Percentiles rank a stretch among this genome's conserved stretches.
These are phyloP conservation scores for Parthenolecanium corni DNA, from an alignment of 2,888 invertebrate species.

Conservation along the genomic window DNA sequence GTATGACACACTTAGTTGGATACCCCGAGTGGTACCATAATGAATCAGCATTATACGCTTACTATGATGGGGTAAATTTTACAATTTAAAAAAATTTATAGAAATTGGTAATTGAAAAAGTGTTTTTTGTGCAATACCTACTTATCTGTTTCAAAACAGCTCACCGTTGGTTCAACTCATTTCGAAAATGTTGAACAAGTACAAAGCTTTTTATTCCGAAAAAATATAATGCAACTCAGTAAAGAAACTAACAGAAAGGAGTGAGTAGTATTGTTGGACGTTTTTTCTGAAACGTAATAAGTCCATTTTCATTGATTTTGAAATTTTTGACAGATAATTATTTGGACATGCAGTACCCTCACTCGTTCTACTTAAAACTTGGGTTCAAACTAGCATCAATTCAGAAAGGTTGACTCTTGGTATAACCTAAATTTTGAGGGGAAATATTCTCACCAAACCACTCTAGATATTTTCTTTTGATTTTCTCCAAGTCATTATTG, in stretches of 20 bases:
- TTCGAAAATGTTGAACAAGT: constrained; percentile 29
- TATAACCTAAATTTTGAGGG: no score
- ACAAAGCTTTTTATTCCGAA: constrained; percentile 34
- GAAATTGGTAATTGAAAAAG: neutral
- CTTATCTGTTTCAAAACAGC: neutral
- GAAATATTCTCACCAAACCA: no score
- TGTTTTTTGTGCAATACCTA: neutral
- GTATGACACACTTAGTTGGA: constrained; percentile 65
- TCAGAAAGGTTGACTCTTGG: no score
- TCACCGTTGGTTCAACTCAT: constrained; percentile 29
- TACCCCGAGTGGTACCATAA: constrained; percentile 70
- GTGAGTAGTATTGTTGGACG: constrained; percentile 44
- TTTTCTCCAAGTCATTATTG: no score
- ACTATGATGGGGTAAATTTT: constrained; percentile 51
- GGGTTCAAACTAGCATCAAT: no score
- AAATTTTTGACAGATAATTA: no score
- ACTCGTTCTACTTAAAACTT: no score
- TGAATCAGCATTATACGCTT: constrained; percentile 51
- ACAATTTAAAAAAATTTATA: neutral
- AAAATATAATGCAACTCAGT: constrained; percentile 50
- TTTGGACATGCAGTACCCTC: no score
- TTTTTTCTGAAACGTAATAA: no score
- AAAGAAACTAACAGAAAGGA: constrained; percentile 48
- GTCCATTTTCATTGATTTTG: no score
- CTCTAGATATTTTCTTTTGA: no score